Evolutionary conservation across 2,797 vertebrate genomes (phyloP), one percentile per base, ranked within the genome.

Genomic region (Bradypodion ventrale): DNA sequence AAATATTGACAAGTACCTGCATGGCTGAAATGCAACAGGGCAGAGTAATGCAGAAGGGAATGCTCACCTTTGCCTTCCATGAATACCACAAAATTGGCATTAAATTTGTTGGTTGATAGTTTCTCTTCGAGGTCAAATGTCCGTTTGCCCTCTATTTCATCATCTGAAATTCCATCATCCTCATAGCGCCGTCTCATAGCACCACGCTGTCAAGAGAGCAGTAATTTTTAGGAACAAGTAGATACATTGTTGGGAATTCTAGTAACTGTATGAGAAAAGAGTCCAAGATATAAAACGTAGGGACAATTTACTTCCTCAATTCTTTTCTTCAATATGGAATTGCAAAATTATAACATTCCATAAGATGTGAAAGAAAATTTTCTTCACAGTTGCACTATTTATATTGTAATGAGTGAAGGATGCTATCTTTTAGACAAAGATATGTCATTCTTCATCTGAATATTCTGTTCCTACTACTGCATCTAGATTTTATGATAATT

Each of bases 61-160:
- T 75, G 90, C 96, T 93, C 73, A 99, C 98, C 98, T 98, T 98
- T 98, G 79, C 98, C 98, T 69, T 98, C 96, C 98, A 99, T 99
- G 93, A 97, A 96, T 91, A 97, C 97, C 90, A 99, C 96, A 52
- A 99, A 96, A 59, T 97, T 96, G n/a, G 96, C 97, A 90, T 95
- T 96, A 77, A 98, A 99, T 91, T 97, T 96, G 87, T 94, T 92
- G 86, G 97, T 97, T 32, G 95, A 93, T 86, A 99, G 96, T 92
- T 99, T 99, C 85, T 99, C 98, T 65, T 99, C 97, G 46, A 99
- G 94, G 93, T 99, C 97, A 90, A 99, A 99, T 0, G 95, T 98
- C 82, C 98, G 96, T 91, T 99, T 99, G 32, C 98, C 98, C 91
- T 99, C 98, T 32, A 99, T 99, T 94, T 99, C 98, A 84, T 99